Base-by-base conservation (phyloP, 2,888 invertebrate genomes). In the Microctonus brassicae region DNA sequence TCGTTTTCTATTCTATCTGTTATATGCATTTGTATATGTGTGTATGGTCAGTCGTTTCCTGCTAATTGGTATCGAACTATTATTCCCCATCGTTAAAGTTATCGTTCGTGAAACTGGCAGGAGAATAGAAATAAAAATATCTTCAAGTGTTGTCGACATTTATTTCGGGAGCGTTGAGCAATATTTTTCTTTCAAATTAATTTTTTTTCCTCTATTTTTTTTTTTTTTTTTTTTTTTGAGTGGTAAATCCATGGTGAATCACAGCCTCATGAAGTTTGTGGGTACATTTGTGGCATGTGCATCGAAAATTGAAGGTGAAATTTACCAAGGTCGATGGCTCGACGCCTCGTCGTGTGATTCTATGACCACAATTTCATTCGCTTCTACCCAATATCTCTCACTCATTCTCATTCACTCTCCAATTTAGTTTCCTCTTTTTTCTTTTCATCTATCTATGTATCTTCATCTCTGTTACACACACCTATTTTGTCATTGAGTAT, bases 21-120 rank as follows among this genome's bases (percentile, higher is more conserved):
- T 47, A 17, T 17, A 47, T n/a, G n/a, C n/a, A n/a, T n/a, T n/a
- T n/a, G n/a, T n/a, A n/a, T 1, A n/a, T 1, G n/a, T 39, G n/a
- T n/a, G 5, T 39, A n/a, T 47, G 47, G n/a, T 47, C 7, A 7
- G 47, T n/a, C 7, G 47, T 17, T 47, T 83, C 80, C 81, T 81
- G 83, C 84, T 87, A 87, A 87, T 87, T 87, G 86, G 86, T 85
- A 87, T 87, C 84, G 87, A 87, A 87, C 87, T 86, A 82, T 86
- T 87, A 87, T 84, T 86, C 81, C 79, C 83, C 81, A 80, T 85
- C 84, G 83, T 86, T 84, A 84, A 85, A 83, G 81, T 73, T 78
- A 70, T 70, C 78, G 76, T 76, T 77, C 79, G 78, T 77, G 75
- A 72, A 69, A 74, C 13, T 7, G 29, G 11, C 11, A 11, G 34